Conservation (phyloP, 2,797 vertebrate genomes). For the Podargus strigoides region DNA sequence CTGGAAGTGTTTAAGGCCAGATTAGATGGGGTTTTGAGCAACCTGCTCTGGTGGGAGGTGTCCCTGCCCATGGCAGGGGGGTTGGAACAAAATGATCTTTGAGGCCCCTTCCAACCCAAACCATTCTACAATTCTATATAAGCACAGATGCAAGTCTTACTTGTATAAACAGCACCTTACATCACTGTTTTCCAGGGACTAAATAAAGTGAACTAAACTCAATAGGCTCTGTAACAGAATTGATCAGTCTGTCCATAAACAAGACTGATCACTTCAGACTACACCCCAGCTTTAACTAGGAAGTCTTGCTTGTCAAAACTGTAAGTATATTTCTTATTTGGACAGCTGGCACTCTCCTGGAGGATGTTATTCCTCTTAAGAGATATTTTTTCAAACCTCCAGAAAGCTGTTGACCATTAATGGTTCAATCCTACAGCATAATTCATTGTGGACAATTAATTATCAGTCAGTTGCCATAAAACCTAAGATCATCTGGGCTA, state of each 20-base stretch:
- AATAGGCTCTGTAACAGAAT: background rate
- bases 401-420: rapidly evolving
- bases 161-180: background rate
- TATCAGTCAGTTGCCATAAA: background rate
- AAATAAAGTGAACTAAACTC: background rate
- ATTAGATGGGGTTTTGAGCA: too few relatives aligned
- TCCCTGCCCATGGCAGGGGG: too few relatives aligned
- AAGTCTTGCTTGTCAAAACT: background rate
- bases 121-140: too few relatives aligned
- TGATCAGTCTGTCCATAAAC: background rate
- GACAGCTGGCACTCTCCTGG: background rate
- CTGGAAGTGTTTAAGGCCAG: too few relatives aligned
- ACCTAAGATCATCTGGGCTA: background rate
- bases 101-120: too few relatives aligned
- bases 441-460: background rate
- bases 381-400: background rate
- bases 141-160: background rate
- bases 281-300: background rate
- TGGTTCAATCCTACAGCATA: background rate
- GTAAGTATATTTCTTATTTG: background rate
- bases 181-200: background rate
- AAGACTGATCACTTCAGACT: background rate
- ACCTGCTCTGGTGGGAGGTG: too few relatives aligned
- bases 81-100: too few relatives aligned
- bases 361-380: background rate